Evolutionary conservation across 2,797 vertebrate species (phyloP).

Genomic region (Hozukius guyotensis): DNA sequence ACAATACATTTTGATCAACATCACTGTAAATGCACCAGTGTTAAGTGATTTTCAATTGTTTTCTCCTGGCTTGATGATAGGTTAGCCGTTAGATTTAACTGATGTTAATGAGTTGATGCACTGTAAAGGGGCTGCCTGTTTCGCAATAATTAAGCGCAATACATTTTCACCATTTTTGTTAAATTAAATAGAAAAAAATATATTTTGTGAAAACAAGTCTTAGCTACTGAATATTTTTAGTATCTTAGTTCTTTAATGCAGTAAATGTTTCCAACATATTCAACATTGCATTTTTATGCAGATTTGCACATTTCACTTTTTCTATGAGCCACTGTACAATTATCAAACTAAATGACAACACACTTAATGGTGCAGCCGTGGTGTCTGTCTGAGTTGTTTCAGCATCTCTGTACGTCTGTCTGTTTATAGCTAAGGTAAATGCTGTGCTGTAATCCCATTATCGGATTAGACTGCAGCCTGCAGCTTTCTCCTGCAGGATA

Average conservation of each 20-base stretch:
- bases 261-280: neutral
- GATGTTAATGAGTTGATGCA: neutral
- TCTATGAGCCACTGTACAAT: neutral
- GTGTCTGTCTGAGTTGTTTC: slow-evolving; percentile 12
- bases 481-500: slow-evolving; percentile 77
- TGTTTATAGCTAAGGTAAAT: slow-evolving; percentile 74
- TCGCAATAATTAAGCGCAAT: neutral
- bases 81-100: neutral
- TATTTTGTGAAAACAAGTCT: neutral
- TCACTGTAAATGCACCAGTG: neutral
- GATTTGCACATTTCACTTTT: neutral
- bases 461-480: slow-evolving; percentile 74
- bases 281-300: neutral
- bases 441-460: slow-evolving; percentile 81
- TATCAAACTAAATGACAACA: neutral
- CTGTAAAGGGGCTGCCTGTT: neutral
- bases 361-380: neutral
- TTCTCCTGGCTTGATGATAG: neutral
- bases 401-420: slow-evolving; percentile 36
- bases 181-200: neutral
- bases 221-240: no score
- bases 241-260: neutral
- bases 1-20: neutral
- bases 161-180: neutral
- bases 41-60: neutral